Conservation (phyloP, 2,113 vertebrate species). For the Eudyptes chrysolophus region DNA sequence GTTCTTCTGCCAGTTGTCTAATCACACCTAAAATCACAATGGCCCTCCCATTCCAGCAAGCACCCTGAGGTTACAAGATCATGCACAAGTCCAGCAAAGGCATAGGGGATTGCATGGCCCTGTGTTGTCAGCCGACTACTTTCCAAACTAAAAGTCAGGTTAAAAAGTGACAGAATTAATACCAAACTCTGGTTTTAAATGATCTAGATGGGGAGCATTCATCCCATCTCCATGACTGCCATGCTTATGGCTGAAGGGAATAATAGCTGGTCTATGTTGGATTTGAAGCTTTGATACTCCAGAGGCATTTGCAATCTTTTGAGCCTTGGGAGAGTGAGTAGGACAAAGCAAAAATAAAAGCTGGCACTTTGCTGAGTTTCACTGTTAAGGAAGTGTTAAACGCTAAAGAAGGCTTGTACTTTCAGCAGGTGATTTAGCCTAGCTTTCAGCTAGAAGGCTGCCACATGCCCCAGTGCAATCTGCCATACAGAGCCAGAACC, state of each 20-base stretch:
- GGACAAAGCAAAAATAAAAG: slow-evolving; percentile 23
- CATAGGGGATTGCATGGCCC: background rate
- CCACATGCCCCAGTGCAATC: background rate
- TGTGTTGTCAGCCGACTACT: background rate
- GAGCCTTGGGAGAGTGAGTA: background rate
- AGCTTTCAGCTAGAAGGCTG: background rate
- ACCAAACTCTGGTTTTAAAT: background rate
- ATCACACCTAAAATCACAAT: background rate
- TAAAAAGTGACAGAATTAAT: background rate
- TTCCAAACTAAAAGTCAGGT: background rate
- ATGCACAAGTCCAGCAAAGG: background rate
- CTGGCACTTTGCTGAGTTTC: background rate
- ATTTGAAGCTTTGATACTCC: slow-evolving; percentile 12
- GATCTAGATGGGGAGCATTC: background rate
- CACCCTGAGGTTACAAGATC: background rate
- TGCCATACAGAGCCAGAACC: slow-evolving; percentile 6
- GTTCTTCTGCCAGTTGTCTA: background rate
- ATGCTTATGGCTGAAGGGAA: background rate
- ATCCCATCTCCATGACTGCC: background rate
- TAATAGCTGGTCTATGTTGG: background rate
- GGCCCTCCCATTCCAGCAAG: background rate
- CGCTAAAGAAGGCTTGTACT: background rate
- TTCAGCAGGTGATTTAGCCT: slow-evolving; percentile 1
- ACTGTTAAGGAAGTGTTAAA: slow-evolving; percentile 9
- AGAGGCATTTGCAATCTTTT: slow-evolving; percentile 4